phyloP scores from a whole-genome alignment of 2,888 invertebrate genomes.

The Clunio marinus region DNA sequence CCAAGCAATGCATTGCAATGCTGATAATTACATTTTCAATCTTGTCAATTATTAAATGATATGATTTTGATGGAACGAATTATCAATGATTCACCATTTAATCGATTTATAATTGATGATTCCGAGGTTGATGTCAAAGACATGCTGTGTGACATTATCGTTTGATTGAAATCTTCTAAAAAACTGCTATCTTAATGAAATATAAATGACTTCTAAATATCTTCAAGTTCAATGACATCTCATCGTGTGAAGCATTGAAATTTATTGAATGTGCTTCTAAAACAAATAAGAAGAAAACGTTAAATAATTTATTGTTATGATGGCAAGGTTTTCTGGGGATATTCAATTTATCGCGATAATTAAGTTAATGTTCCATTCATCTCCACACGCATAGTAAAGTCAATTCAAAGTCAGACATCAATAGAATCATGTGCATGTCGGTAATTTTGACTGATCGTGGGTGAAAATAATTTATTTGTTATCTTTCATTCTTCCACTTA shows the following conservation, averaged over 20 bases:
- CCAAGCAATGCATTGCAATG: too few species aligned
- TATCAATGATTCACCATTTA: slow-evolving; percentile 2
- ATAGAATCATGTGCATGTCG: not conserved
- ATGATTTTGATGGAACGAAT: not conserved
- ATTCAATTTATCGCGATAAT: slow-evolving; percentile 15
- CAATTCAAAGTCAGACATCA: not conserved
- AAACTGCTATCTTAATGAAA: too few species aligned
- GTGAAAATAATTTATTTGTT: slow-evolving; percentile 12
- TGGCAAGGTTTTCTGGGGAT: not conserved
- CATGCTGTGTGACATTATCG: not conserved
- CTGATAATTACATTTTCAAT: slow-evolving; percentile 19
- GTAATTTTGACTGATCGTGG: slow-evolving; percentile 2
- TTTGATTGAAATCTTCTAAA: not conserved
- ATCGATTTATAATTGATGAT: slow-evolving; percentile 27
- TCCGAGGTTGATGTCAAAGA: slow-evolving; percentile 13
- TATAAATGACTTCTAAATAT: too few species aligned
- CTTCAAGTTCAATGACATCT: too few species aligned
- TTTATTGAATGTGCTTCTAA: too few species aligned
- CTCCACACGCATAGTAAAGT: not conserved
- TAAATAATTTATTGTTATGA: not conserved
- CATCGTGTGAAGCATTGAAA: too few species aligned
- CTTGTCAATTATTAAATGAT: not conserved
- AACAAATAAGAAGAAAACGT: too few species aligned
- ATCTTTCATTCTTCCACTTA: too few species aligned
- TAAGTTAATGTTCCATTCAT: not conserved